Evolutionary conservation across 2,113 vertebrate genomes (phyloP).

Genomic region (Suricata suricatta): DNA sequence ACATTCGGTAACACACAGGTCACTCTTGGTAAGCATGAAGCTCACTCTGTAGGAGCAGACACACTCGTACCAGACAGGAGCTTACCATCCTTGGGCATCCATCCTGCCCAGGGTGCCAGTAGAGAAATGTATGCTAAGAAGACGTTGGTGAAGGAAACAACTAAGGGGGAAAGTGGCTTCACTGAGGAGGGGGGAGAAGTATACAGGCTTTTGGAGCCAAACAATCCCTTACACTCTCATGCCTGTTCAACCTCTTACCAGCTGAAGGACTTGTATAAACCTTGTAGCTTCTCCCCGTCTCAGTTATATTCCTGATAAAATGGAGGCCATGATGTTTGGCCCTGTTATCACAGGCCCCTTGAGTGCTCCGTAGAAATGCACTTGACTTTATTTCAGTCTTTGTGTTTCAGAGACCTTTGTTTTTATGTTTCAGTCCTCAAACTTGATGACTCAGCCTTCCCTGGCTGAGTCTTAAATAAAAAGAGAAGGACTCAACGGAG

Average conservation of each 20-base stretch:
- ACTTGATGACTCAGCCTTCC: constrained; percentile 5
- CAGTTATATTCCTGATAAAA: neutral
- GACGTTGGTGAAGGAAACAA: neutral
- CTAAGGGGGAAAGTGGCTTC: neutral
- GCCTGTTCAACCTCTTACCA: neutral
- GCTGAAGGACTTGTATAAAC: neutral
- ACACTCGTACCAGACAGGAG: accelerated
- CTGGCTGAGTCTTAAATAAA: neutral
- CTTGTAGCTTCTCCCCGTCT: neutral
- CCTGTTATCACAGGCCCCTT: neutral
- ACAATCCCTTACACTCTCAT: neutral
- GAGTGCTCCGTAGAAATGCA: neutral
- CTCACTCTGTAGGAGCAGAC: neutral
- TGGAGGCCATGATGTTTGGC: neutral
- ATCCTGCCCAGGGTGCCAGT: neutral
- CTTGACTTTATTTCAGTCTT: neutral
- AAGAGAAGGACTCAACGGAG: neutral
- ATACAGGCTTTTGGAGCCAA: neutral
- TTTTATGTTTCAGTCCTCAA: neutral
- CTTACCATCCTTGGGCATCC: neutral
- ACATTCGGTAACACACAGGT: neutral
- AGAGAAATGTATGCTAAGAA: neutral
- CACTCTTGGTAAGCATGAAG: neutral
- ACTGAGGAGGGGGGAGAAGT: neutral
- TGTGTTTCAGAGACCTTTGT: constrained; percentile 34